phyloP scores from a whole-genome alignment of 2,797 vertebrate species.

The Eutrigla gurnardus region DNA sequence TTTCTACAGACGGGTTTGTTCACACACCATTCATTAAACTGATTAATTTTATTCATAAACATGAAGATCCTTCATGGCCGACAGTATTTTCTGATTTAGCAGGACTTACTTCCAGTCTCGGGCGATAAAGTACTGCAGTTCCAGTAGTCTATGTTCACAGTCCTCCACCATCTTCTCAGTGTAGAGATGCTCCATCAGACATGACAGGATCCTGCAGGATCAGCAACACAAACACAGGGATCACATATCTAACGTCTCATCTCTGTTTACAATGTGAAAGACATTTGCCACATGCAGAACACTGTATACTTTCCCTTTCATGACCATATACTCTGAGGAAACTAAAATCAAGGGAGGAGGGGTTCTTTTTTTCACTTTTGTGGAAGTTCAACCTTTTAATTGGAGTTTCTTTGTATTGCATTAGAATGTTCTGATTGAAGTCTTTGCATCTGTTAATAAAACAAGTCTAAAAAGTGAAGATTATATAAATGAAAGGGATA shows the following conservation, averaged over 20 bases:
- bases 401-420: background rate
- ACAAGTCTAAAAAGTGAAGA: too few relatives aligned
- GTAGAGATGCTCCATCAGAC: constrained; percentile 98
- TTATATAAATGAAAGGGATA: background rate
- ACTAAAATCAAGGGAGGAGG: background rate
- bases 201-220: constrained; percentile 92
- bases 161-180: constrained; percentile 99
- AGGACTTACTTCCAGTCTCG: constrained; percentile 96
- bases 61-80: too few relatives aligned
- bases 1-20: too few relatives aligned
- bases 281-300: background rate
- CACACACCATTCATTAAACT: too few relatives aligned
- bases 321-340: background rate
- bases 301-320: background rate
- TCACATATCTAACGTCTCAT: too few relatives aligned
- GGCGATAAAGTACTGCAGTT: constrained; percentile 98
- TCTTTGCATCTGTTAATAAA: too few relatives aligned
- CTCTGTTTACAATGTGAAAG: background rate
- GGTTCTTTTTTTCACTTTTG: too few relatives aligned
- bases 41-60: too few relatives aligned
- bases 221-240: background rate
- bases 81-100: too few relatives aligned
- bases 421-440: too few relatives aligned
- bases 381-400: too few relatives aligned
- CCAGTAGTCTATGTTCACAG: constrained; percentile 93